Conservation (phyloP, 2,888 invertebrate genomes). For the Caenorhabditis sp. region DNA sequence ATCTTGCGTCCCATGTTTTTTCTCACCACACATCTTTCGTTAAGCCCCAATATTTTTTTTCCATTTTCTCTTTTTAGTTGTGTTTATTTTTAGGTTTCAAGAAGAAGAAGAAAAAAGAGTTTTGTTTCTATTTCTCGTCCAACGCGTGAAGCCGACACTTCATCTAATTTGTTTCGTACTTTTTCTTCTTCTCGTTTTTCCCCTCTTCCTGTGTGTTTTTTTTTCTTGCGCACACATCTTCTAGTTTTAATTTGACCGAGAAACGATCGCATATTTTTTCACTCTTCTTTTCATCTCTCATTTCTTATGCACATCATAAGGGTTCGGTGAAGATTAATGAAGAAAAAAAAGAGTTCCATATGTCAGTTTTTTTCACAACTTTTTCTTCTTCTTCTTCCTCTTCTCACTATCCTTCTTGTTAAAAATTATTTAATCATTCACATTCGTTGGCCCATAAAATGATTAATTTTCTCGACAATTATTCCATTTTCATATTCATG, state of each 20-base stretch:
- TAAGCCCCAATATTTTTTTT: constrained; percentile 4
- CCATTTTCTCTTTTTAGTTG: constrained; percentile 19
- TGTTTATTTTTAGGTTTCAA: not conserved
- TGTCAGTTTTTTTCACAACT: too few relatives aligned
- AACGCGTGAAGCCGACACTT: constrained; percentile 1
- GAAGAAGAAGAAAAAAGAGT: constrained; percentile 1
- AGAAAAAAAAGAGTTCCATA: too few relatives aligned
- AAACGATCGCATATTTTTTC: not conserved
- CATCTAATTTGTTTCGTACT: constrained; percentile 37
- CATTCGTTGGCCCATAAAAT: too few relatives aligned
- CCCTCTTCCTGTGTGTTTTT: not conserved
- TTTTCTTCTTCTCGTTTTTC: constrained; percentile 4
- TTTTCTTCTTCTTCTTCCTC: too few relatives aligned
- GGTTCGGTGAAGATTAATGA: too few relatives aligned
- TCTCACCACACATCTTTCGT: not conserved
- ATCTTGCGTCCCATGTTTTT: not conserved
- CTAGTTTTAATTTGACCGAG: not conserved
- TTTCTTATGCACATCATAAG: too few relatives aligned
- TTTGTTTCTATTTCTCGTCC: not conserved
- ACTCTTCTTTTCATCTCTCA: too few relatives aligned
- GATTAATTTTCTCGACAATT: too few relatives aligned
- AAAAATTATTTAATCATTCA: too few relatives aligned
- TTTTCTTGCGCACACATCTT: too few relatives aligned
- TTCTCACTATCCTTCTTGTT: too few relatives aligned
- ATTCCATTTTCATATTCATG: too few relatives aligned